Percentiles rank a stretch among this genome's conserved stretches.
phyloP scores from a whole-genome alignment of 2,888 invertebrate species.

The Philonicus albiceps region DNA sequence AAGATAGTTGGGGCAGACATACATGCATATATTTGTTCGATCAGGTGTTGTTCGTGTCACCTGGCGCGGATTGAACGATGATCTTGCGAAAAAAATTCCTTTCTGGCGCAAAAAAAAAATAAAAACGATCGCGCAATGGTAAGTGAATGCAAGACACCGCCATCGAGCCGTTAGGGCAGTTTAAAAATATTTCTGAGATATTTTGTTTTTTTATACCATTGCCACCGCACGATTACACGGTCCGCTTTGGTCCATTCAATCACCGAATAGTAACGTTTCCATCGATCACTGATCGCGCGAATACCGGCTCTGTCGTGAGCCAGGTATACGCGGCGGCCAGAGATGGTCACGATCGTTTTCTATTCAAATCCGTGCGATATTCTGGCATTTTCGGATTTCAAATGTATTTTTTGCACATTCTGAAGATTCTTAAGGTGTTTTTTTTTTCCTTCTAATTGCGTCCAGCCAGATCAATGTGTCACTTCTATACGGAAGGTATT shows the following conservation, averaged over 20 bases:
- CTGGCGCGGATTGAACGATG: neutral
- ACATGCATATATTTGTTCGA: neutral
- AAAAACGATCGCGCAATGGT: neutral
- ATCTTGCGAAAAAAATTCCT: neutral
- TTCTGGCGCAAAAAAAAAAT: neutral
- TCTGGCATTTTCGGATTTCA: neutral
- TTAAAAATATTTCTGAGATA: neutral
- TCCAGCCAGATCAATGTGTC: neutral
- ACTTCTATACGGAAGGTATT: neutral
- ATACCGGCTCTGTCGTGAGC: no score
- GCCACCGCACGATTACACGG: slow-evolving; percentile 3
- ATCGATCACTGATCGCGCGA: slow-evolving; percentile 21
- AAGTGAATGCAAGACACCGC: neutral
- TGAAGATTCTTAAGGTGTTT: neutral
- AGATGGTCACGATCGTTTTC: slow-evolving; percentile 15
- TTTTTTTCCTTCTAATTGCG: slow-evolving; percentile 22
- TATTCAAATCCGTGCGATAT: neutral
- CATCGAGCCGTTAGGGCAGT: neutral
- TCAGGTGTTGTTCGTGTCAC: neutral
- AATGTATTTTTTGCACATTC: neutral
- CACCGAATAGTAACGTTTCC: slow-evolving; percentile 26
- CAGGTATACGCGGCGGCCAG: neutral
- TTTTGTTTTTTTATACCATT: neutral
- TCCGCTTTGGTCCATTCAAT: slow-evolving; percentile 1
- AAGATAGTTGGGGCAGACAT: neutral